Evolutionary conservation across 2,797 vertebrate species (phyloP).

Genomic region (Falco novaeseelandiae): DNA sequence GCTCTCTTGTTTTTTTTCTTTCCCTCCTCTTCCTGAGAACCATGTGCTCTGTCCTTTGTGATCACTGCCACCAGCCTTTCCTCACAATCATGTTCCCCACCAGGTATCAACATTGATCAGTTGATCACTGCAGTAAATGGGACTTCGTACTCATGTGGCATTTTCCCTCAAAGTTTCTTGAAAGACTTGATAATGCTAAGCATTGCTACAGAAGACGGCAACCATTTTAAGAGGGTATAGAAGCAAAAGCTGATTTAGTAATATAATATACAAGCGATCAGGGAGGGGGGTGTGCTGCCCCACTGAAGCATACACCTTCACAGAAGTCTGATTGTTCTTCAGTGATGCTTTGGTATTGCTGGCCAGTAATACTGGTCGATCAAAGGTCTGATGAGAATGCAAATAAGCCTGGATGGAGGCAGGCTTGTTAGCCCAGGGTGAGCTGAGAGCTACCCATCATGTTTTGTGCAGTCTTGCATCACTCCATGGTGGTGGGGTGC

Average conservation of each 20-base stretch:
- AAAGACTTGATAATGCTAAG: neutral
- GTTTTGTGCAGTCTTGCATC: neutral
- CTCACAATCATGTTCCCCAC: neutral
- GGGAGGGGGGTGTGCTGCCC: neutral
- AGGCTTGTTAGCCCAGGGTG: neutral
- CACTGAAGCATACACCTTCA: too few relatives aligned
- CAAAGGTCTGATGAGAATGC: neutral
- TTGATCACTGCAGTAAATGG: neutral
- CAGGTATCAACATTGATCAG: neutral
- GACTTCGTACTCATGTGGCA: neutral
- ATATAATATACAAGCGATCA: neutral
- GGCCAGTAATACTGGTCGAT: neutral
- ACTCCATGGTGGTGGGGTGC: neutral
- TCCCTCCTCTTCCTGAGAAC: neutral
- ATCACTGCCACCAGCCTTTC: neutral
- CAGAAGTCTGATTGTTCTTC: neutral
- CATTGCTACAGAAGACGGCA: neutral
- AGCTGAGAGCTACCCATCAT: neutral
- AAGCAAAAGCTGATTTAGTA: neutral
- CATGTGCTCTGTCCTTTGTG: neutral
- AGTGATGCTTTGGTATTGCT: neutral
- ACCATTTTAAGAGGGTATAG: neutral
- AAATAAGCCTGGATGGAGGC: neutral
- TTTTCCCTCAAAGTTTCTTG: neutral
- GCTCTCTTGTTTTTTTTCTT: neutral